Percentiles rank a stretch among this genome's conserved stretches.
Conservation (phyloP, 2,797 vertebrate species). For the Alosa sapidissima region DNA sequence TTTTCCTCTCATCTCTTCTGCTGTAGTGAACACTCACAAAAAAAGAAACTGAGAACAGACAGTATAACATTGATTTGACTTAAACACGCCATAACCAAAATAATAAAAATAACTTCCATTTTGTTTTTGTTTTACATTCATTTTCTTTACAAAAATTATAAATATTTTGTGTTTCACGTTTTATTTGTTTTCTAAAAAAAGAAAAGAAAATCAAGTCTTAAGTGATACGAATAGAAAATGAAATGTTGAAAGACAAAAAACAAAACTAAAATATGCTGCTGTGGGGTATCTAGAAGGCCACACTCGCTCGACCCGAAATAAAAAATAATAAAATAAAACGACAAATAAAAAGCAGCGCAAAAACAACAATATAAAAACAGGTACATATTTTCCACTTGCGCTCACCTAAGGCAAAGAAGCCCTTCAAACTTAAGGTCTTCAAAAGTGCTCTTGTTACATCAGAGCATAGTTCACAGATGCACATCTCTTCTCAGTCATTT, state of each 20-base stretch:
- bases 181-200: conserved; percentile 69
- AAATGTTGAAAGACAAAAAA: conserved; percentile 89
- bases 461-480: conserved; percentile 48
- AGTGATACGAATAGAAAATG: conserved; percentile 81
- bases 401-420: conserved; percentile 55
- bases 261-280: conserved; percentile 74
- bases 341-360: conserved; percentile 43
- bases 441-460: conserved; percentile 52
- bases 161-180: conserved; percentile 87
- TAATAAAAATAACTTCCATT: conserved; percentile 97
- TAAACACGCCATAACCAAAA: conserved; percentile 86
- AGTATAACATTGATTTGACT: conserved; percentile 82
- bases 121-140: conserved; percentile 67
- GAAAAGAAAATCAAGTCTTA: conserved; percentile 69
- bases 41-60: conserved; percentile 91
- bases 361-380: conserved; percentile 40
- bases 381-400: conserved; percentile 47
- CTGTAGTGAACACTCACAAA: conserved; percentile 83
- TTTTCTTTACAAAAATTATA: conserved; percentile 84
- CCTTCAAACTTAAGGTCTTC: conserved; percentile 59
- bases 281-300: conserved; percentile 74
- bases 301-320: conserved; percentile 29
- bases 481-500: conserved; percentile 54
- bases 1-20: conserved; percentile 63
- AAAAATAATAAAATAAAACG: background rate